Evolutionary conservation across 1,140 invertebrate species (phyloP), one percentile per base, ranked within the genome.

Genomic region (Augochlora pura): DNA sequence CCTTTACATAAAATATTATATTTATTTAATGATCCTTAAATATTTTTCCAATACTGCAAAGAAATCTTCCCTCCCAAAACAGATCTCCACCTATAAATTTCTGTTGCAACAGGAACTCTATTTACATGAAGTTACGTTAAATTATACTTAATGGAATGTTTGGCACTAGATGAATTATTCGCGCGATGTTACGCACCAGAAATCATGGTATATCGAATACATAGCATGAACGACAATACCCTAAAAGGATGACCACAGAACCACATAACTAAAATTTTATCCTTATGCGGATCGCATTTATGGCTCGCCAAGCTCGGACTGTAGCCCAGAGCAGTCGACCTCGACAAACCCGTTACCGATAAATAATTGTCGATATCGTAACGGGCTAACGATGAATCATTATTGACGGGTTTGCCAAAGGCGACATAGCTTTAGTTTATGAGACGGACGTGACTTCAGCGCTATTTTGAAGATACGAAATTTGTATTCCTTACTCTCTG

Each of bases 281-380:
- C n/a, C 23, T 54, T 23, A 10, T 18, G 21, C 18, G 25, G 32
- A 64, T 71, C 46, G 60, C 23, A 27, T 62, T 63, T 46, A 42
- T 64, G 46, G 21, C n/a, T 32, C 10, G 46, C 7, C 10, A 54
- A 23, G 16, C 21, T 21, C n/a, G 60, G 23, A 54, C 25, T 25
- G n/a, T 18, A 12, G n/a, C 12, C n/a, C 32, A 25, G 49, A 39
- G 46, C 60, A n/a, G 16, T 3, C 39, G 39, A 42, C 21, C 68
- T 46, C 59, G 7, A 7, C 46, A 60, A 23, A 63, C 21, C 67
- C 49, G 46, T 18, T 68, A 23, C 23, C 59, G 18, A 77, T 77
- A 71, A 71, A 72, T 77, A 71, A 77, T 63, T 39, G 32, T 27
- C 9, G 60, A 39, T 64, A 72, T 27, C 21, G n/a, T 54, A 32